A percentile compares a stretch with the other conserved stretches of the same genome.
These are phyloP conservation scores for Drosophila anomalata DNA, from an alignment of 2,888 invertebrate species.

Conservation along the genomic window DNA sequence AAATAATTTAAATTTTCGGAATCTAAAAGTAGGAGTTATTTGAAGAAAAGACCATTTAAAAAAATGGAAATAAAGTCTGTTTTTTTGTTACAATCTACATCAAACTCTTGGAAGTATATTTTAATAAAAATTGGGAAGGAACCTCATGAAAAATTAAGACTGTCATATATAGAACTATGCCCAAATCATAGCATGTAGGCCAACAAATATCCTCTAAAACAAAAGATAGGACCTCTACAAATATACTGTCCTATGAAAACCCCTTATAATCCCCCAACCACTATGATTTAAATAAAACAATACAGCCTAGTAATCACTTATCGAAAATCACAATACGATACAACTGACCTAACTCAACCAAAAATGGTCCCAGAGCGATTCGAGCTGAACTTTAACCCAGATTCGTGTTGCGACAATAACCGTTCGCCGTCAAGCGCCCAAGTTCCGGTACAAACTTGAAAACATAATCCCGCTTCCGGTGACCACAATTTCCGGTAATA, in stretches of 20 bases:
- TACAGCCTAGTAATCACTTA: slow-evolving; percentile 7
- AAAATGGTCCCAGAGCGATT: slow-evolving; percentile 30
- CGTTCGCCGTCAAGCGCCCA: slow-evolving; percentile 47
- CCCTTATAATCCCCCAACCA: neutral
- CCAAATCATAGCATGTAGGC: no score
- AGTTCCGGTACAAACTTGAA: slow-evolving; percentile 72
- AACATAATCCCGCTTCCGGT: slow-evolving; percentile 74
- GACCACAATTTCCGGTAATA: slow-evolving; percentile 75
- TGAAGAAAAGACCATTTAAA: neutral
- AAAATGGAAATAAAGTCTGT: neutral
- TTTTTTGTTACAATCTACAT: no score
- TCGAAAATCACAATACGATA: slow-evolving; percentile 10
- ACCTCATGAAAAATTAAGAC: no score
- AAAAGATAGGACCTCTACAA: no score
- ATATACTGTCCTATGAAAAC: no score
- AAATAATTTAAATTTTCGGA: neutral
- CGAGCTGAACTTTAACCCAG: slow-evolving; percentile 38
- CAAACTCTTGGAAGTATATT: no score
- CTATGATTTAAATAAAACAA: no score
- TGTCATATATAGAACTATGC: no score
- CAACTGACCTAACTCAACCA: slow-evolving; percentile 36
- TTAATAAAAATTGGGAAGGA: no score
- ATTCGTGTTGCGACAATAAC: slow-evolving; percentile 43
- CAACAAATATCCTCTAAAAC: no score
- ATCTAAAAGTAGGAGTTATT: neutral